phyloP scores from a whole-genome alignment of 2,797 vertebrate genomes.

The Scyliorhinus canicula region DNA sequence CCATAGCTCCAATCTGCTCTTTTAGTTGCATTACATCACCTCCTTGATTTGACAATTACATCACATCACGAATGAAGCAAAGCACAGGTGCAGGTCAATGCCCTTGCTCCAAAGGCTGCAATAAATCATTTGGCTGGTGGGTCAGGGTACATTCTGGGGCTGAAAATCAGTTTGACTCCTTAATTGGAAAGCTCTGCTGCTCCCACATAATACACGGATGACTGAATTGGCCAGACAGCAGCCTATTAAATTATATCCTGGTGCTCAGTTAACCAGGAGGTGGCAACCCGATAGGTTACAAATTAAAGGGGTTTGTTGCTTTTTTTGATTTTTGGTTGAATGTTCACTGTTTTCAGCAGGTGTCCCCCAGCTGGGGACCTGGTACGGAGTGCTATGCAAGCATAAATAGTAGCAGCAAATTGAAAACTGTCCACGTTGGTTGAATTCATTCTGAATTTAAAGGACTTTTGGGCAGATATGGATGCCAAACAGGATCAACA shows the following conservation, averaged over 20 bases:
- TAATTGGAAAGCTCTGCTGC: slow-evolving; percentile 26
- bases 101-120: slow-evolving; percentile 48
- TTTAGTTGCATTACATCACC: slow-evolving; percentile 78
- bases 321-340: neutral
- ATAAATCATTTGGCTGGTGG: slow-evolving; percentile 31
- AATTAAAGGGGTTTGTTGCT: neutral
- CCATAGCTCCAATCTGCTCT: slow-evolving; percentile 56
- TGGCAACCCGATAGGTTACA: slow-evolving; percentile 22
- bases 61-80: slow-evolving; percentile 75
- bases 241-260: slow-evolving; percentile 17
- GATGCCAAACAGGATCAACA: neutral
- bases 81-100: slow-evolving; percentile 72
- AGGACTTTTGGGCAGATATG: neutral
- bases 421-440: neutral
- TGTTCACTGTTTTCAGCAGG: neutral
- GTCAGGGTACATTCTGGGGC: slow-evolving; percentile 13
- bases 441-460: neutral
- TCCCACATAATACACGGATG: slow-evolving; percentile 22
- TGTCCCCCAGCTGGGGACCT: neutral
- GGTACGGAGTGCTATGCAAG: neutral
- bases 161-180: slow-evolving; percentile 12
- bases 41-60: slow-evolving; percentile 74
- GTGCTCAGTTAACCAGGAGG: slow-evolving; percentile 26
- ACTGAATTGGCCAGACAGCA: neutral
- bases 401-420: neutral